phyloP scores from a whole-genome alignment of 2,113 vertebrate genomes.

The Siniperca knerii region DNA sequence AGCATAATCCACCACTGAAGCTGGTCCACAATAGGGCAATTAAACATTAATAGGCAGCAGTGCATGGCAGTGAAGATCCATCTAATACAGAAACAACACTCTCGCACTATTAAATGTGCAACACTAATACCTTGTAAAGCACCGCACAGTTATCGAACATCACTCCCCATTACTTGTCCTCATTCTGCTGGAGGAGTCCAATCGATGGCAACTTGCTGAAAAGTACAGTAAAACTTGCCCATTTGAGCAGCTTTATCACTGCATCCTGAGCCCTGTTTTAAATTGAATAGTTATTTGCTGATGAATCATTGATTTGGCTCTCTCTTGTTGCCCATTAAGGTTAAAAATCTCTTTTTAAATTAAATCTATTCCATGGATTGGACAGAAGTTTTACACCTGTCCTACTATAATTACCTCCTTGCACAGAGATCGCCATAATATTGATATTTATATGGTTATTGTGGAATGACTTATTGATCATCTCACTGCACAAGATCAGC shows the following conservation, averaged over 20 bases:
- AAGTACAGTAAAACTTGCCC: constrained; percentile 53
- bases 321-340: constrained; percentile 62
- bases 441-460: constrained; percentile 68
- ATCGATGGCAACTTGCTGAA: constrained; percentile 66
- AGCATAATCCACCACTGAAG: constrained; percentile 25
- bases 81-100: constrained; percentile 52
- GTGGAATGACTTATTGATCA: constrained; percentile 69
- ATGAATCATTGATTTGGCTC: constrained; percentile 70
- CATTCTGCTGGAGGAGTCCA: constrained; percentile 9
- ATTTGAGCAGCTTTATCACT: constrained; percentile 53
- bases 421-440: constrained; percentile 58
- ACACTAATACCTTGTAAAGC: constrained; percentile 53
- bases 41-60: constrained; percentile 57
- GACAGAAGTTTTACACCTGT: constrained; percentile 47
- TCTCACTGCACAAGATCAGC: constrained; percentile 32
- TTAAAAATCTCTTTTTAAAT: constrained; percentile 63
- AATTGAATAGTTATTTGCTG: constrained; percentile 68
- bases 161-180: constrained; percentile 49
- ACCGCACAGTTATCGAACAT: constrained; percentile 49
- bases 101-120: constrained; percentile 54
- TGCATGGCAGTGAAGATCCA: constrained; percentile 26
- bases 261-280: constrained; percentile 32
- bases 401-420: constrained; percentile 54
- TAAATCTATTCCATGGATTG: constrained; percentile 56
- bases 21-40: constrained; percentile 38